phyloP scores from a whole-genome alignment of 2,797 vertebrate genomes.

The Hephaestus fuliginosus region DNA sequence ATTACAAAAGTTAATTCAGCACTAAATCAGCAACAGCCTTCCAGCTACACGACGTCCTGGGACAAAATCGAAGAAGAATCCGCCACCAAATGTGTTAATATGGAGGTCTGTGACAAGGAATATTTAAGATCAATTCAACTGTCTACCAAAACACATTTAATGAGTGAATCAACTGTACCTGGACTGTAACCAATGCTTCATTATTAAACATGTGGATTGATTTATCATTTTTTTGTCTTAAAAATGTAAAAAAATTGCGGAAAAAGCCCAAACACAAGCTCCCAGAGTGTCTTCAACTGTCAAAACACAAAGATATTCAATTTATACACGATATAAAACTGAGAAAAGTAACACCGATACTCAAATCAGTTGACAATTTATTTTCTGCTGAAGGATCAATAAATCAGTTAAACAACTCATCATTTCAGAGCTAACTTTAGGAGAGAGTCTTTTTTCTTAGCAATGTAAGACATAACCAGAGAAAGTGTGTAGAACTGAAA shows the following conservation, averaged over 20 bases:
- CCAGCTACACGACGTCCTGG: neutral
- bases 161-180: neutral
- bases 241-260: neutral
- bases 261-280: neutral
- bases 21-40: neutral
- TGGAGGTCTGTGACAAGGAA: neutral
- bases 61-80: neutral
- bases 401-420: too few species aligned
- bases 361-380: too few species aligned
- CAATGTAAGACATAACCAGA: too few species aligned
- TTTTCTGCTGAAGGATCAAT: too few species aligned
- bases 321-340: neutral
- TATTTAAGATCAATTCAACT: neutral
- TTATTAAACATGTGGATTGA: neutral
- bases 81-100: neutral
- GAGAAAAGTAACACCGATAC: too few species aligned
- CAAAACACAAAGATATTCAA: too few species aligned
- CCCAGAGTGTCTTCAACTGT: neutral
- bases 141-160: neutral
- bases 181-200: neutral
- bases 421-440: too few species aligned
- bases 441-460: too few species aligned
- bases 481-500: too few species aligned
- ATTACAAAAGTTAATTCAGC: slow-evolving; percentile 7
- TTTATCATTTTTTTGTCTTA: neutral